These are phyloP conservation scores for Caerostris extrusa DNA, from an alignment of 1,140 invertebrate genomes.

Conservation along the genomic window DNA sequence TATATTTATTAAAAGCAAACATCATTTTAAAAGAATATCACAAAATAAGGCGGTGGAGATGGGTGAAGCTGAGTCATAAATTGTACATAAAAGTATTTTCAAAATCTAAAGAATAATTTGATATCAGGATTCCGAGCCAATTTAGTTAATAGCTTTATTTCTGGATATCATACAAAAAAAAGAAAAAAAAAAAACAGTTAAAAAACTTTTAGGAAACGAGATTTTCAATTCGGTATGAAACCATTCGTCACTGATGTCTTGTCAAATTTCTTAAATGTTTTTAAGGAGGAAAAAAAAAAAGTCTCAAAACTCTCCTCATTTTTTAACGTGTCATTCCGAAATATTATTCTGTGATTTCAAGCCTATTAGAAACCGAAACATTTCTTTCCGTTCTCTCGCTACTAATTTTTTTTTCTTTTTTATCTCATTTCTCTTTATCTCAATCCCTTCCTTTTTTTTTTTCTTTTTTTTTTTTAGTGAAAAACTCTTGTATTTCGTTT, in stretches of 20 bases:
- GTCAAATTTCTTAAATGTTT: background rate
- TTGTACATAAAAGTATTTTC: too few relatives aligned
- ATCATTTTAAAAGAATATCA: too few relatives aligned
- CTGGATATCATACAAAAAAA: background rate
- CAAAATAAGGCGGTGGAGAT: too few relatives aligned
- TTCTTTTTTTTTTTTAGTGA: background rate
- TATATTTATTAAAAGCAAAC: too few relatives aligned
- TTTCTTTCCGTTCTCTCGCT: background rate
- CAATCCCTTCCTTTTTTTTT: background rate
- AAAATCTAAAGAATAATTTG: too few relatives aligned
- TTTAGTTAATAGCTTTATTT: background rate
- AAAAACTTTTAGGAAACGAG: background rate
- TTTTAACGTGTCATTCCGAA: background rate
- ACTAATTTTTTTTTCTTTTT: conserved; percentile 4
- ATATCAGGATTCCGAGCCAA: background rate
- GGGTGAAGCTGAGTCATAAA: too few relatives aligned
- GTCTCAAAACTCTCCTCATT: background rate
- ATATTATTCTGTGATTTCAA: conserved; percentile 27
- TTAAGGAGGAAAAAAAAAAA: background rate
- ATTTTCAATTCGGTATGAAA: background rate
- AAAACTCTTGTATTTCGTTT: conserved; percentile 51
- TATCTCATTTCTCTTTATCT: background rate
- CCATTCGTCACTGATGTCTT: background rate
- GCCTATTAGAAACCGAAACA: conserved; percentile 29
- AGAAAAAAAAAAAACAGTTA: background rate